These are phyloP conservation scores for Tuberolachnus salignus DNA, from an alignment of 2,888 invertebrate species.

Conservation along the genomic window DNA sequence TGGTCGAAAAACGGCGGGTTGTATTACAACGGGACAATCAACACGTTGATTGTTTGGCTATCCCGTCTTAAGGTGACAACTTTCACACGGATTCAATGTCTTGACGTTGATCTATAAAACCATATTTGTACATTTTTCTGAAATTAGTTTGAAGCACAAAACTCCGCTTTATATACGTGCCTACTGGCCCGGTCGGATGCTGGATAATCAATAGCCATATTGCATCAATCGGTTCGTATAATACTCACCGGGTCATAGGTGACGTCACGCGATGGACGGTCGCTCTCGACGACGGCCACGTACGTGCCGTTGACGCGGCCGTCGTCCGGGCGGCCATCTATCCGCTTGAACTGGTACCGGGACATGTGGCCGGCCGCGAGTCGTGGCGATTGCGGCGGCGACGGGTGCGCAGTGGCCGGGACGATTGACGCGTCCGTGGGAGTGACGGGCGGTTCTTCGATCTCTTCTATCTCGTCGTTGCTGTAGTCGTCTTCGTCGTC, in stretches of 20 bases:
- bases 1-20: no score
- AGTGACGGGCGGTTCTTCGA: background rate
- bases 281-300: constrained; percentile 46
- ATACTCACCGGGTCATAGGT: constrained; percentile 21
- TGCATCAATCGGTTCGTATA: no score
- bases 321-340: constrained; percentile 28
- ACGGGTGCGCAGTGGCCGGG: background rate
- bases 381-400: background rate
- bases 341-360: constrained; percentile 42
- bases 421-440: background rate
- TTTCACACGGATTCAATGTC: no score
- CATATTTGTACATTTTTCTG: no score
- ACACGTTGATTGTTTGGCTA: no score
- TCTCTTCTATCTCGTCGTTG: constrained; percentile 29
- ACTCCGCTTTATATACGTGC: no score
- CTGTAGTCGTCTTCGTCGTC: constrained; percentile 18
- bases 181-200: no score
- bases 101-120: no score
- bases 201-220: no score
- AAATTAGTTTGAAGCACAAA: no score
- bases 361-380: constrained; percentile 33
- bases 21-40: no score
- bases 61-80: no score
- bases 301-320: constrained; percentile 44
- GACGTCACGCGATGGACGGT: constrained; percentile 6